Evolutionary conservation across 2,113 vertebrate species (phyloP), one percentile per base, ranked within the genome.

Genomic region (Peromyscus leucopus): DNA sequence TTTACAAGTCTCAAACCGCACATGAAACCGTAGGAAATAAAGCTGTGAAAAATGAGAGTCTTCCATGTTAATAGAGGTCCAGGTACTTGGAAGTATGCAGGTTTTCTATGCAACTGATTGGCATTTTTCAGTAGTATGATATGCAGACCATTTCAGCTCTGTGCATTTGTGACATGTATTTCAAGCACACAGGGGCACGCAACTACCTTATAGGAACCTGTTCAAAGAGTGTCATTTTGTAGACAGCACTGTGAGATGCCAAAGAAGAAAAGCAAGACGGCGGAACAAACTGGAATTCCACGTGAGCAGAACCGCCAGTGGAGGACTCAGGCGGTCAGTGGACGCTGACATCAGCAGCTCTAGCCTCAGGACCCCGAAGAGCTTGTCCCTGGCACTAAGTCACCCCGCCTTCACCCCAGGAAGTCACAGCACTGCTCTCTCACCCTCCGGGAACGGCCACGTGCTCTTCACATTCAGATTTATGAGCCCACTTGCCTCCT

Each of bases 401-500:
- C 13, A 4, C 28, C 7, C 51, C n/a, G 89, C 46, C 65, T 83
- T 89, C 84, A 84, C 91, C 87, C 75, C 6, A 67, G 87, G 74
- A 92, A 93, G 69, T 93, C 93, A 93, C 7, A 48, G 10, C 72
- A 79, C 48, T 65, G 57, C 74, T 94, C 93, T 65, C 71, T 48
- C 93, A 33, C 21, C 65, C n/a, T 83, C 71, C 79, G 39, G 36
- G 67, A 89, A 92, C 76, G 95, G 76, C 95, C 79, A 95, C 89
- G 82, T 65, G 19, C 57, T 90, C 59, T 88, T 89, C 90, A 88
- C 69, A 46, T 82, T 92, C 93, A 96, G 93, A 78, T 63, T 55
- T 86, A 94, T 82, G 75, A 92, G 33, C 80, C 51, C 80, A 94
- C 80, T 93, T 97, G 96, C 96, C 88, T 95, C 84, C 80, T 96